Base-by-base conservation (phyloP, 35 echinoderm and acorn worm species). In the Heliocidaris erythrogramma region DNA sequence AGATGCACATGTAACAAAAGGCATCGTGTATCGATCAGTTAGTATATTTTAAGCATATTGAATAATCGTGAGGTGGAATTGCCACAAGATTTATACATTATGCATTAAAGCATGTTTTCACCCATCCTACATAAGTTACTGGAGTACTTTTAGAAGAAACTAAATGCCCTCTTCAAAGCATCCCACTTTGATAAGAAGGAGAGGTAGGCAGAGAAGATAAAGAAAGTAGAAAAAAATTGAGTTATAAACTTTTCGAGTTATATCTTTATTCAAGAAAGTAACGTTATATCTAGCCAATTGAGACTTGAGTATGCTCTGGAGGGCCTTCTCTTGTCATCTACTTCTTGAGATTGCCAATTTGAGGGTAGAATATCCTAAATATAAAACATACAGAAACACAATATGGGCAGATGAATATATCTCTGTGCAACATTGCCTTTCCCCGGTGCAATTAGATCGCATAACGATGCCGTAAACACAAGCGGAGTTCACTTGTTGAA, bases 241-340 rank as follows among this genome's bases (percentile, higher is more conserved):
- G 65, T 78, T 78, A 78, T 78, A 78, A 21, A 78, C 65, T 78
- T 78, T 7, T 21, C 5, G 35, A 42, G 35, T 21, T 78, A 27
- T 78, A 78, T 78, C 65, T 78, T 78, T 78, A 78, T 78, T 78
- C 65, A 78, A 78, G 65, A 21, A 78, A 21, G 65, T 78, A 78
- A 78, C 27, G 27, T 78, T 78, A 78, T 78, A 78, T 78, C 65
- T 21, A 78, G 65, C 65, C 65, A 78, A 78, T 78, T 78, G 65
- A 78, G 65, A 21, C 18, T 78, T n/a, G 65, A 56, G 52, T 14
- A 56, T 14, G 10, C 52, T 13, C 52, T 14, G 14, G 35, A 56
- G 2, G 52, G 10, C 52, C 52, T 14, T 56, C 7, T 78, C 18
- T 24, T 78, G 21, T 78, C 17, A 78, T 17, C 65, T 18, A 78